Percentiles rank a stretch among this genome's conserved stretches.
Evolutionary conservation across 2,797 vertebrate genomes (phyloP).

Genomic region (Channallabes apus): DNA sequence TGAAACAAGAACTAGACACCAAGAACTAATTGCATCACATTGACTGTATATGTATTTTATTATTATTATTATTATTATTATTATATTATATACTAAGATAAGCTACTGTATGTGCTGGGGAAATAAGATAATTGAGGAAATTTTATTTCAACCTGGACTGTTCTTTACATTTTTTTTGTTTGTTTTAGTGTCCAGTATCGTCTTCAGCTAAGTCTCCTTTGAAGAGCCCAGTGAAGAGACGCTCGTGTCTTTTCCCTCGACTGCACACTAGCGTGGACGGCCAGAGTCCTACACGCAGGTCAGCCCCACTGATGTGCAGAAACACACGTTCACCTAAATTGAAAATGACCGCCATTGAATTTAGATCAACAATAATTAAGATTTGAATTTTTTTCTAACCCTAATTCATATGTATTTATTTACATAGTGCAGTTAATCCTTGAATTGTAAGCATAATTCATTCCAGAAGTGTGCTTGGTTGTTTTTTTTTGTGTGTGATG

Average conservation of each 20-base stretch:
- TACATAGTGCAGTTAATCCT: background rate
- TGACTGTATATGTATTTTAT: background rate
- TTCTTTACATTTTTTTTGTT: background rate
- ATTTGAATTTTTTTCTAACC: background rate
- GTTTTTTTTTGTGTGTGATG: background rate
- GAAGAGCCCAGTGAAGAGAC: constrained; percentile 87
- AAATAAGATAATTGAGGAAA: background rate
- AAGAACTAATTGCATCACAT: background rate
- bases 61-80: no score
- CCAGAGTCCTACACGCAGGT: constrained; percentile 82
- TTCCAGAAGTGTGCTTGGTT: no score
- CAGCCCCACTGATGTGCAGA: constrained; percentile 43
- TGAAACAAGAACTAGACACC: background rate
- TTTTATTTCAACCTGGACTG: background rate
- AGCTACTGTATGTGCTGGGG: background rate
- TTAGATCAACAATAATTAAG: background rate
- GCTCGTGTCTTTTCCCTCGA: constrained; percentile 88
- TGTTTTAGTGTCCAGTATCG: constrained; percentile 36
- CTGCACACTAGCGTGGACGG: constrained; percentile 84
- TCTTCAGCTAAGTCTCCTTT: constrained; percentile 75
- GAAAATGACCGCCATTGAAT: background rate
- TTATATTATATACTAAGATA: no score
- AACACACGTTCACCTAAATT: background rate
- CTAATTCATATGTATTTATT: background rate
- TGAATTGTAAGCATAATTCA: no score